These are phyloP conservation scores for Drosophila pachea DNA, from an alignment of 1,140 invertebrate genomes.

Conservation along the genomic window DNA sequence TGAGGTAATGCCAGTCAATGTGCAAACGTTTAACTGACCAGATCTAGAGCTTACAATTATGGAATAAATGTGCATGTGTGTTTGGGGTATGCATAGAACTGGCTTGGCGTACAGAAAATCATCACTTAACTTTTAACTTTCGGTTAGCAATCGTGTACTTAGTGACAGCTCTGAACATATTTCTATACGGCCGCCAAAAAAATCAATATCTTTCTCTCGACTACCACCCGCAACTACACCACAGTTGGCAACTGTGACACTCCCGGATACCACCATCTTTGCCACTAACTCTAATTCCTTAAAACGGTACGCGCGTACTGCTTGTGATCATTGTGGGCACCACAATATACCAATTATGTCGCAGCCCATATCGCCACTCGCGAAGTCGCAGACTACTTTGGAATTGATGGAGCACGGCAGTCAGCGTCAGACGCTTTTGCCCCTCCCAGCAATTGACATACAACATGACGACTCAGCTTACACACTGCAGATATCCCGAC, in stretches of 20 bases:
- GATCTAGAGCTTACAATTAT: conserved; percentile 7
- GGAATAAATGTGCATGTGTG: background rate
- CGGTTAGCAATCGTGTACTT: conserved; percentile 45
- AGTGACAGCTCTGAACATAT: conserved; percentile 64
- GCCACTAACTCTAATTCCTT: conserved; percentile 52
- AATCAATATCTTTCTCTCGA: conserved; percentile 66
- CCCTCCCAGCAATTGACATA: conserved; percentile 45
- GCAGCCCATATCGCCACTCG: conserved; percentile 72
- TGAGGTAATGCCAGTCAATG: conserved; percentile 42
- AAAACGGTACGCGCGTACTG: conserved; percentile 64
- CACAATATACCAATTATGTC: conserved; percentile 72
- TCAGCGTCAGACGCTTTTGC: conserved; percentile 63
- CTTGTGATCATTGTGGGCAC: conserved; percentile 72
- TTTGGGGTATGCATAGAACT: conserved; percentile 6
- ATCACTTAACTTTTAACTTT: conserved; percentile 1
- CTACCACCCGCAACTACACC: conserved; percentile 29
- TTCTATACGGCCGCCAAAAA: conserved; percentile 59
- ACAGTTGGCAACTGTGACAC: conserved; percentile 18
- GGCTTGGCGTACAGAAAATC: background rate
- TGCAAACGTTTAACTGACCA: conserved; percentile 34
- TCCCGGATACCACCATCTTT: conserved; percentile 12
- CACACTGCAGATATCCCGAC: conserved; percentile 70
- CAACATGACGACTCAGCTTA: conserved; percentile 58
- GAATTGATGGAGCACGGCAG: conserved; percentile 62
- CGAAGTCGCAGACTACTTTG: conserved; percentile 71